These are phyloP conservation scores for Schizotus pectinicornis DNA, from an alignment of 2,888 invertebrate species.

Conservation along the genomic window DNA sequence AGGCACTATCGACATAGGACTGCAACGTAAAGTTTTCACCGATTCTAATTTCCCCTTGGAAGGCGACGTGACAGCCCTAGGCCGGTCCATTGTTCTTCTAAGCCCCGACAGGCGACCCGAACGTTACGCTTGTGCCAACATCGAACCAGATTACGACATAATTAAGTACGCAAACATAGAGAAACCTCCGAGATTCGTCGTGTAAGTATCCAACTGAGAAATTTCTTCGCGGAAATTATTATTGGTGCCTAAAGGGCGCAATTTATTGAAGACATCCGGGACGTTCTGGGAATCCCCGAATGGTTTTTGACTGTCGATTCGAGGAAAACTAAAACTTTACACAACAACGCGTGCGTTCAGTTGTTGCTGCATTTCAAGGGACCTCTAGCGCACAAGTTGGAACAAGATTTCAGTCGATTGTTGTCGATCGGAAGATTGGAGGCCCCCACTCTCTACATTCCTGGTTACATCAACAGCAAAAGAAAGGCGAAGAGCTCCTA, in stretches of 20 bases:
- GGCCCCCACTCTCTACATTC: conserved; percentile 77
- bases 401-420: conserved; percentile 79
- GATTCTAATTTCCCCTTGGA: conserved; percentile 90
- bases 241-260: conserved; percentile 68
- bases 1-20: conserved; percentile 83
- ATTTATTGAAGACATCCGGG: conserved; percentile 81
- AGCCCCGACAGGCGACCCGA: conserved; percentile 74
- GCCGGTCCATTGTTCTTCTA: conserved; percentile 84
- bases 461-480: conserved; percentile 75
- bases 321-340: conserved; percentile 77
- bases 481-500: conserved; percentile 75
- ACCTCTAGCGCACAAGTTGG: conserved; percentile 78
- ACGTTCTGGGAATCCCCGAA: conserved; percentile 84
- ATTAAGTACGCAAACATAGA: conserved; percentile 87
- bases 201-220: conserved; percentile 65
- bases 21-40: conserved; percentile 75
- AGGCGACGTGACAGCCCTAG: conserved; percentile 76
- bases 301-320: conserved; percentile 90
- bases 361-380: conserved; percentile 86
- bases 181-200: conserved; percentile 85
- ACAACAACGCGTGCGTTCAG: conserved; percentile 82
- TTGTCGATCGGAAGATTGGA: conserved; percentile 77
- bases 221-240: conserved; percentile 10
- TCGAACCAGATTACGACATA: conserved; percentile 88
- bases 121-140: conserved; percentile 88